A percentile compares a stretch with the other conserved stretches of the same genome.
phyloP scores from a whole-genome alignment of 2,113 vertebrate species.

The Sylvilagus bachmani region DNA sequence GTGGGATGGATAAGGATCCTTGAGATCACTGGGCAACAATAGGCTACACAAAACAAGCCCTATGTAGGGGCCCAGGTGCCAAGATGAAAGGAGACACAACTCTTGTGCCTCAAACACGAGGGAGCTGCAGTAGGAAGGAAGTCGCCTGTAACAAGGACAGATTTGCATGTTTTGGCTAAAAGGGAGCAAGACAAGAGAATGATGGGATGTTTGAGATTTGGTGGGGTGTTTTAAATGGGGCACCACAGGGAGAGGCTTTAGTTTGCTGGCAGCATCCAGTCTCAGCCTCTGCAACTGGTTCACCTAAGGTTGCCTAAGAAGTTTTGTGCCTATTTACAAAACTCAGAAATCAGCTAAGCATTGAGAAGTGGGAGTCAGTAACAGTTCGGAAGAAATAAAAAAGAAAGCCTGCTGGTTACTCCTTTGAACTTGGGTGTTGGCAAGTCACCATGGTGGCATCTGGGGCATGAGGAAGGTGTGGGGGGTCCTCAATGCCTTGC shows the following conservation, averaged over 20 bases:
- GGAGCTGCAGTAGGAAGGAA: background rate
- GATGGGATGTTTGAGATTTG: accelerated
- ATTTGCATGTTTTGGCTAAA: accelerated
- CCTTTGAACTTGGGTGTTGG: background rate
- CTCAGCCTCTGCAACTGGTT: background rate
- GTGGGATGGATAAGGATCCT: no score
- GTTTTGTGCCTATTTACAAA: background rate
- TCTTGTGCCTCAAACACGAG: background rate
- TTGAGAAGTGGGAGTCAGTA: background rate
- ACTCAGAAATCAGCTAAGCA: background rate
- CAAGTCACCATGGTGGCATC: background rate
- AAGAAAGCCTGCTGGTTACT: accelerated
- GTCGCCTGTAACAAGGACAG: accelerated
- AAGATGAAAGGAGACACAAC: no score
- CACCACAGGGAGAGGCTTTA: accelerated
- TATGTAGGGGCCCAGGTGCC: accelerated
- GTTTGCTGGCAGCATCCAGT: no score
- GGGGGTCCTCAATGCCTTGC: accelerated
- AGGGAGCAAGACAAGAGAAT: accelerated
- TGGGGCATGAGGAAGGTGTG: background rate
- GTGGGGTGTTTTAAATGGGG: accelerated
- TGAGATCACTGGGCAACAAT: background rate
- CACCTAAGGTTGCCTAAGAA: background rate
- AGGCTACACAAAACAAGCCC: background rate
- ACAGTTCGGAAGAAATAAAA: background rate